These are phyloP conservation scores for Vidua macroura DNA, from an alignment of 2,113 vertebrate species.

Conservation along the genomic window DNA sequence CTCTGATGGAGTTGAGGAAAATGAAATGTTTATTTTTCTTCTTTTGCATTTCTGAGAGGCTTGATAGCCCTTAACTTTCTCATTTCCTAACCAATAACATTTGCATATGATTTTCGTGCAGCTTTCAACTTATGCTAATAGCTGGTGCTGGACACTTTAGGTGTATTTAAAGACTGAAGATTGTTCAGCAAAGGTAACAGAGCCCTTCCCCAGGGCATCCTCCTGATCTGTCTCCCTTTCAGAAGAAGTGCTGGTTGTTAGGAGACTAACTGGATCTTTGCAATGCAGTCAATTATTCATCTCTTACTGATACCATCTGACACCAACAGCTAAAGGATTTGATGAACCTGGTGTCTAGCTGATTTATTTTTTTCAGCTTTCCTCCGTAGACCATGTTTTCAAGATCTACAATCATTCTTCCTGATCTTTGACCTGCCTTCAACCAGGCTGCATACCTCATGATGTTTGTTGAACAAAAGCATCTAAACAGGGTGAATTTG, in stretches of 20 bases:
- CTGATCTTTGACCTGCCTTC: background rate
- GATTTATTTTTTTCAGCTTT: background rate
- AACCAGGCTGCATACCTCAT: background rate
- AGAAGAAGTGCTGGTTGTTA: background rate
- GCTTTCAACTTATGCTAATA: background rate
- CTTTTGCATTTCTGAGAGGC: background rate
- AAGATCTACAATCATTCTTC: background rate
- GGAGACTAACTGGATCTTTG: background rate
- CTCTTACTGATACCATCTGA: background rate
- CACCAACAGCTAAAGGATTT: background rate
- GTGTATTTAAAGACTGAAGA: background rate
- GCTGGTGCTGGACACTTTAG: background rate
- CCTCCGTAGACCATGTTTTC: background rate
- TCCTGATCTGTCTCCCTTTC: background rate
- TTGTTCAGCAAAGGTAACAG: background rate
- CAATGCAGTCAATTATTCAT: background rate
- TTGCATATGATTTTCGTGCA: rapidly evolving
- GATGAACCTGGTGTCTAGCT: background rate
- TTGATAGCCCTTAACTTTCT: background rate
- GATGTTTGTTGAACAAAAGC: background rate
- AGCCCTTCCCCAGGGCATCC: background rate
- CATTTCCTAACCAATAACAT: background rate
- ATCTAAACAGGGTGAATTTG: background rate
- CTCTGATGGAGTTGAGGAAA: background rate
- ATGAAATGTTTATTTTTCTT: background rate